A percentile compares a stretch with the other conserved stretches of the same genome.
Conservation (phyloP, 2,888 invertebrate genomes). For the Mythimna impura region DNA sequence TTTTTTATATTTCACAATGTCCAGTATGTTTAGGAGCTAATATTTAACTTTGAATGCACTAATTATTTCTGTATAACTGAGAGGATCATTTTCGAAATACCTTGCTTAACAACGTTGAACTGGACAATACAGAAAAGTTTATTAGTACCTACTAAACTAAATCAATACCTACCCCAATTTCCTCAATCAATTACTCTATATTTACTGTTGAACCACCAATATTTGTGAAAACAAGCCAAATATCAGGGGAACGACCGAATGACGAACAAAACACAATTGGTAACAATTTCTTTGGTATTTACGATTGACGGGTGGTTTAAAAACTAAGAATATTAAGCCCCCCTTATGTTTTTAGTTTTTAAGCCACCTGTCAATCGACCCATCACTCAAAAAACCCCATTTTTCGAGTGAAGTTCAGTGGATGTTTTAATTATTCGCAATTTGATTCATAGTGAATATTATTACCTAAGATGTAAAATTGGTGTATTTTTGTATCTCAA, state of each 20-base stretch:
- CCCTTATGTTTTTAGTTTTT: no score
- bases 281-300: not conserved
- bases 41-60: not conserved
- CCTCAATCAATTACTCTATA: constrained; percentile 17
- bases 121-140: not conserved
- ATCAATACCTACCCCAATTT: constrained; percentile 21
- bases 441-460: no score
- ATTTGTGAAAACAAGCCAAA: constrained; percentile 45
- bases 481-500: no score
- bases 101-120: no score
- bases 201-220: constrained; percentile 35
- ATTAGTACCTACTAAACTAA: constrained; percentile 1
- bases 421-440: no score
- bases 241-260: constrained; percentile 22
- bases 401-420: no score
- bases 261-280: not conserved
- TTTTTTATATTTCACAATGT: no score
- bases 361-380: no score
- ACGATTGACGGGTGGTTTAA: not conserved
- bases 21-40: not conserved
- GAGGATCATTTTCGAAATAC: not conserved
- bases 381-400: no score
- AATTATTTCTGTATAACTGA: not conserved
- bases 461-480: no score
- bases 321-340: not conserved